phyloP scores from a whole-genome alignment of 2,797 vertebrate genomes.

The Sphaeramia orbicularis region DNA sequence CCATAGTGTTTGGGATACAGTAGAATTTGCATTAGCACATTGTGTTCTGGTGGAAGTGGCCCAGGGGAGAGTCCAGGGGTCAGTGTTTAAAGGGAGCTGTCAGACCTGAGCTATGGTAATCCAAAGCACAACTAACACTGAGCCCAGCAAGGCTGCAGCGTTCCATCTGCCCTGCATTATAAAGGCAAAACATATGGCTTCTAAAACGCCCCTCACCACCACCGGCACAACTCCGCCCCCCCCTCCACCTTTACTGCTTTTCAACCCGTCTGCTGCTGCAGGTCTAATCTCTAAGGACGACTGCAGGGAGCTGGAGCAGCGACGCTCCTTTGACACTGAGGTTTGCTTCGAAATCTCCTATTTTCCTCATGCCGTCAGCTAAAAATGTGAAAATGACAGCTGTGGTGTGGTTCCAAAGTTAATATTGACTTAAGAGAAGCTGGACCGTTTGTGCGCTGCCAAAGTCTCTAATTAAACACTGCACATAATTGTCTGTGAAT shows the following conservation, averaged over 20 bases:
- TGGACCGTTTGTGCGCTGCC: slow-evolving; percentile 11
- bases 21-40: slow-evolving; percentile 45
- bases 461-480: slow-evolving; percentile 32
- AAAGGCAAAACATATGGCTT: slow-evolving; percentile 65
- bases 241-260: slow-evolving; percentile 20
- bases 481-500: slow-evolving; percentile 3
- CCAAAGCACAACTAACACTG: slow-evolving; percentile 39
- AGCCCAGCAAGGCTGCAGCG: slow-evolving; percentile 40
- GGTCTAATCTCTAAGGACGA: slow-evolving; percentile 29
- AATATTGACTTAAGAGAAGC: slow-evolving; percentile 34
- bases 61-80: slow-evolving; percentile 30
- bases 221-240: not conserved
- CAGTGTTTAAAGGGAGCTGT: slow-evolving; percentile 43
- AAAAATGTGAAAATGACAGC: not conserved
- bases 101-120: slow-evolving; percentile 61
- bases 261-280: slow-evolving; percentile 23
- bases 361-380: not conserved
- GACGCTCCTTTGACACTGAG: slow-evolving; percentile 10
- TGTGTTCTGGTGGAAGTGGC: slow-evolving; percentile 30
- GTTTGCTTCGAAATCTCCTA: slow-evolving; percentile 4
- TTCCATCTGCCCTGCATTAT: slow-evolving; percentile 70
- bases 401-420: slow-evolving; percentile 4
- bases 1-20: slow-evolving; percentile 24
- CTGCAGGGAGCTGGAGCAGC: slow-evolving; percentile 7
- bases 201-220: slow-evolving; percentile 22